phyloP scores from a whole-genome alignment of 2,888 invertebrate genomes.

The Acleris holmiana region DNA sequence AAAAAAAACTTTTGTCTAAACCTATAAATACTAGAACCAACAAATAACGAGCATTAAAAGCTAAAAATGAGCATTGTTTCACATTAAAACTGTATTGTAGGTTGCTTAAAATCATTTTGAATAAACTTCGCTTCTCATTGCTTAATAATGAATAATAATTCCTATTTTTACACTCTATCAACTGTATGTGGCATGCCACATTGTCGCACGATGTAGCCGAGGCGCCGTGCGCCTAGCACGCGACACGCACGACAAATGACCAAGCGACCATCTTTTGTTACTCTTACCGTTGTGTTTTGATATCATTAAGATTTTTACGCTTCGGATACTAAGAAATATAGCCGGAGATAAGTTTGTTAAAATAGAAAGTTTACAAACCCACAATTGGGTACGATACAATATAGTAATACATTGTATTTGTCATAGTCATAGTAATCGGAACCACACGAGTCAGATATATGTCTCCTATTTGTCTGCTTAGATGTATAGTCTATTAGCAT shows the following conservation, averaged over 20 bases:
- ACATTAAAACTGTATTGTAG: too few relatives aligned
- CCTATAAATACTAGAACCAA: too few relatives aligned
- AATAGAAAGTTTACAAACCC: slow-evolving; percentile 13
- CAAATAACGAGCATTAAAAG: too few relatives aligned
- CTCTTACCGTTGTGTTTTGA: slow-evolving; percentile 77
- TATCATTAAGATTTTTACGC: slow-evolving; percentile 67
- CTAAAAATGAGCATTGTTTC: too few relatives aligned
- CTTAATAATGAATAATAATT: too few relatives aligned
- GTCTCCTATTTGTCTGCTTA: too few relatives aligned
- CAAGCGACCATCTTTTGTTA: slow-evolving; percentile 73
- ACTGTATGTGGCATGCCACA: slow-evolving; percentile 52
- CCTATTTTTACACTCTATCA: not conserved
- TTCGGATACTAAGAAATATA: slow-evolving; percentile 28
- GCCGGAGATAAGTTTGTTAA: slow-evolving; percentile 28
- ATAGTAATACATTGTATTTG: not conserved
- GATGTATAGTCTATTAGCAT: too few relatives aligned
- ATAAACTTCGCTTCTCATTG: too few relatives aligned
- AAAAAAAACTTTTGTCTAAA: too few relatives aligned
- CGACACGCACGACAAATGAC: slow-evolving; percentile 73
- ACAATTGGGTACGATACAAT: slow-evolving; percentile 5
- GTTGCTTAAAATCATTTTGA: too few relatives aligned
- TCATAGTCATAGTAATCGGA: not conserved
- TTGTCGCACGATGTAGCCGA: slow-evolving; percentile 52
- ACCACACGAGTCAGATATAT: too few relatives aligned
- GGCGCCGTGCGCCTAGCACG: slow-evolving; percentile 60